phyloP scores from a whole-genome alignment of 2,888 invertebrate genomes.

The Dryadula phaetusa region DNA sequence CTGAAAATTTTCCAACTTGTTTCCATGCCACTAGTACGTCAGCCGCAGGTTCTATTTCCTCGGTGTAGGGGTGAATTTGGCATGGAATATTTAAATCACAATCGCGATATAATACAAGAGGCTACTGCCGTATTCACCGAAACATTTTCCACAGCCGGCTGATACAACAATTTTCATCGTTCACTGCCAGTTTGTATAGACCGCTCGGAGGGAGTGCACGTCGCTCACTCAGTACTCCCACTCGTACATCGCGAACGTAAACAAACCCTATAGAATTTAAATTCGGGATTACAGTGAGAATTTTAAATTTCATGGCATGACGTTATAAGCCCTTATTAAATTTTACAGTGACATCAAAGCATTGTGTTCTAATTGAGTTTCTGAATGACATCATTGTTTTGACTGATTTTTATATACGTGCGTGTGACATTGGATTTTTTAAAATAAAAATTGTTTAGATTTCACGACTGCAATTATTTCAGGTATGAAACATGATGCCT shows the following conservation, averaged over 20 bases:
- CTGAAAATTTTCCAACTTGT: conserved; percentile 29
- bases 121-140: conserved; percentile 47
- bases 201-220: conserved; percentile 49
- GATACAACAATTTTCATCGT: conserved; percentile 62
- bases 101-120: conserved; percentile 31
- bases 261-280: conserved; percentile 54
- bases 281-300: conserved; percentile 45
- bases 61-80: conserved; percentile 10
- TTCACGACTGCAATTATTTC: conserved; percentile 54
- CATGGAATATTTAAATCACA: conserved; percentile 14
- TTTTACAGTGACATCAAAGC: conserved; percentile 34
- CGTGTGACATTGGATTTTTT: conserved; percentile 50
- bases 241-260: conserved; percentile 59
- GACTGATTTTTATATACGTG: conserved; percentile 32
- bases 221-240: conserved; percentile 45
- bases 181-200: conserved; percentile 56
- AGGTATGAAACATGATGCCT: conserved; percentile 54
- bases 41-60: conserved; percentile 4
- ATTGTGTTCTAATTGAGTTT: conserved; percentile 31
- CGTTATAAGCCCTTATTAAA: conserved; percentile 34
- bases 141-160: conserved; percentile 68
- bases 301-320: conserved; percentile 35
- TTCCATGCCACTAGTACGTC: conserved; percentile 8
- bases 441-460: conserved; percentile 49
- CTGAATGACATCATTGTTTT: conserved; percentile 34